Evolutionary conservation across 2,113 vertebrate genomes (phyloP), one percentile per base, ranked within the genome.

Genomic region (Carassius auratus): DNA sequence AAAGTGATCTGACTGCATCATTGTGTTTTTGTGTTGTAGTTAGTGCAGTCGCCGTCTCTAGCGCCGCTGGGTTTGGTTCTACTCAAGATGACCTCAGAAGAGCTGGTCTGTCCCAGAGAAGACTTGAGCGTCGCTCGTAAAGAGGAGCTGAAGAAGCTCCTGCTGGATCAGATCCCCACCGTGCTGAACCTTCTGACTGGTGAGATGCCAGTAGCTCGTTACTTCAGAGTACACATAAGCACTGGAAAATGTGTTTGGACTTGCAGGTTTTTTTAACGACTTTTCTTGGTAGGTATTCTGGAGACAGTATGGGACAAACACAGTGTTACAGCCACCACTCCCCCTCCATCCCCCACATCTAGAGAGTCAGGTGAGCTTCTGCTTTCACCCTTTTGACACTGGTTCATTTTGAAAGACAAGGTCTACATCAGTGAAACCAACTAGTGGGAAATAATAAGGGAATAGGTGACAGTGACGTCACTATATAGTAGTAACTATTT

Each of bases 301-400:
- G 98, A 99, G 94, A 97, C 96, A 5, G 97, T 98, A 77, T 99
- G 97, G 98, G 96, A 99, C 91, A 99, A 99, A 86, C 96, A 99
- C 95, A 98, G 96, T 5, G 95, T 98, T 86, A 97, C 96, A 74
- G 96, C 97, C 69, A 97, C 97, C 89, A 99, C 97, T 13, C 98
- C 98, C 0, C 98, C 98, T 83, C 97, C 98, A 0, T 99, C 98
- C 69, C 98, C 98, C 0, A 98, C 97, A 10, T 97, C 97, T 86
- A 95, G 96, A 93, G 97, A 99, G 92, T 97, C 95, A 78, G 94
- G 98, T 99, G 94, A 93, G 96, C 36, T 12, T 89, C 19, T 23
- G 30, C 0, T 9, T 73, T 82, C 23, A 2, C 61, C 61, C 62
- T 66, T 66, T 66, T 66, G 2, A 15, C 26, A 33, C 2, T 66